Conservation (phyloP, 2,797 vertebrate genomes). For the Eulemur coronatus region DNA sequence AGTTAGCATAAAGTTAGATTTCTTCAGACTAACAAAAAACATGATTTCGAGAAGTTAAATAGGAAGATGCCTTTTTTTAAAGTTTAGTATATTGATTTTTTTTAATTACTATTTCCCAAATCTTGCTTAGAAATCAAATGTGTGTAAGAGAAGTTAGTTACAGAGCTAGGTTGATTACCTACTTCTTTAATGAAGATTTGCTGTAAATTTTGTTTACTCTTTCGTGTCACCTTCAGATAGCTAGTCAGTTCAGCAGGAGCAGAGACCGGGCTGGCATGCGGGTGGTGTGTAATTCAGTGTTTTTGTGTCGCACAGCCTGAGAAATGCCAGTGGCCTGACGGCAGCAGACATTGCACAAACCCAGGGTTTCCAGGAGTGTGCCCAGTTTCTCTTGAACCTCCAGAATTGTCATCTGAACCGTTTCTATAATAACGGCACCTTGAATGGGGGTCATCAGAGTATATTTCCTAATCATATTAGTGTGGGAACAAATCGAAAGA, state of each 20-base stretch:
- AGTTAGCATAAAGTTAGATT: conserved; percentile 80
- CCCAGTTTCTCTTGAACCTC: conserved; percentile 92
- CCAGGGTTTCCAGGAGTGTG: conserved; percentile 95
- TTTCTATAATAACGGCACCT: conserved; percentile 89
- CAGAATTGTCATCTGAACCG: conserved; percentile 92
- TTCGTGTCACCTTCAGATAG: conserved; percentile 84
- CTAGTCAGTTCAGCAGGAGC: conserved; percentile 84
- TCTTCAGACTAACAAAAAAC: conserved; percentile 83
- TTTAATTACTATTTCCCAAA: conserved; percentile 82
- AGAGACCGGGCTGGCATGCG: conserved; percentile 63
- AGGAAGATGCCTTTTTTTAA: conserved; percentile 82
- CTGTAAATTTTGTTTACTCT: conserved; percentile 77
- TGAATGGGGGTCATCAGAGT: conserved; percentile 87
- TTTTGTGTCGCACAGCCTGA: conserved; percentile 91
- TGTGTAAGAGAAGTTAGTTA: conserved; percentile 81
- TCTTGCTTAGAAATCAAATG: conserved; percentile 82
- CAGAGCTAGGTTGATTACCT: conserved; percentile 78
- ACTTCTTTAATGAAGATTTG: conserved; percentile 80
- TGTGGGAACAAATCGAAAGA: conserved; percentile 92
- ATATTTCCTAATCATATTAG: conserved; percentile 78
- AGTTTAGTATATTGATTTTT: conserved; percentile 82
- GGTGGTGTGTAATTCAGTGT: conserved; percentile 88
- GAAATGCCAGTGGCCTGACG: conserved; percentile 95
- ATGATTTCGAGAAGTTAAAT: conserved; percentile 78
- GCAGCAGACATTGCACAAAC: conserved; percentile 95